phyloP scores from a whole-genome alignment of 1,140 invertebrate genomes.

The Bombus pyrosoma region DNA sequence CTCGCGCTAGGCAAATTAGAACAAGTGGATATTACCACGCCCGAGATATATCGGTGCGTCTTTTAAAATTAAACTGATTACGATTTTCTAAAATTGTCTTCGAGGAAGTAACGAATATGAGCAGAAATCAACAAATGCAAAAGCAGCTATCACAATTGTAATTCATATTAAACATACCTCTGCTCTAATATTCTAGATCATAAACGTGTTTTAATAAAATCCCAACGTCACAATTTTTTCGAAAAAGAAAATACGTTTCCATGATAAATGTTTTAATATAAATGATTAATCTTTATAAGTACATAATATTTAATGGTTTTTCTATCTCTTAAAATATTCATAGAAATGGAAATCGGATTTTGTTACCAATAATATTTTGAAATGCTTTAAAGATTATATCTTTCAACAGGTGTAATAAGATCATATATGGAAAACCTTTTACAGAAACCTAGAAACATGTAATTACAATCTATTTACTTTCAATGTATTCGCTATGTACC shows the following conservation, averaged over 20 bases:
- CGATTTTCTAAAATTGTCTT: neutral
- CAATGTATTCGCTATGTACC: neutral
- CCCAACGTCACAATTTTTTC: neutral
- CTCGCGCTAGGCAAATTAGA: constrained; percentile 22
- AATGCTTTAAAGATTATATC: neutral
- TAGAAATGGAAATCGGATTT: too few species aligned
- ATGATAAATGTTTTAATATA: too few species aligned
- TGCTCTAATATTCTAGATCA: neutral
- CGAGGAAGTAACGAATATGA: neutral
- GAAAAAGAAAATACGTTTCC: too few species aligned
- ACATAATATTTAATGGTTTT: too few species aligned
- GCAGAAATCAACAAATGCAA: neutral
- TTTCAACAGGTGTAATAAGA: neutral
- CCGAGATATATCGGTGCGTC: constrained; percentile 8
- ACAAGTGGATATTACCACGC: constrained; percentile 41
- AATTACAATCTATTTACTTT: neutral
- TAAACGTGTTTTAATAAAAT: neutral
- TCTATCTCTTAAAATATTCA: too few species aligned
- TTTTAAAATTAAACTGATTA: constrained; percentile 27
- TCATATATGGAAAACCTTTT: neutral
- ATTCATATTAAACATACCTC: neutral
- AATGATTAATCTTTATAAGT: too few species aligned
- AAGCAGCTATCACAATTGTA: neutral
- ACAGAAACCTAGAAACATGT: neutral
- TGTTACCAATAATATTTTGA: too few species aligned